Conservation (phyloP, 1,140 invertebrate genomes). For the Cataglyphis hispanica region DNA sequence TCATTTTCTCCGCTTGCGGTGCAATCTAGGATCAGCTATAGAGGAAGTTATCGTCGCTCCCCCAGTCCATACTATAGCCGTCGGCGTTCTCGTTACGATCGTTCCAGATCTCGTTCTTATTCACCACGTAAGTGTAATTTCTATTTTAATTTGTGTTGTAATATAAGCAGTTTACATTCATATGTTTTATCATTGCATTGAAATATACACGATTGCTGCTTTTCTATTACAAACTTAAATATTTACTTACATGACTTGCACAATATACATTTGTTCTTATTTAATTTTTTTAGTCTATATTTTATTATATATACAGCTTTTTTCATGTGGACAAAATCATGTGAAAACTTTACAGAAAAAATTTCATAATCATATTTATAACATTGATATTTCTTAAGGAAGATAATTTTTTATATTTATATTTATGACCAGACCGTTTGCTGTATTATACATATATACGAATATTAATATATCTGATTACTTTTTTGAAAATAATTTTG, state of each 20-base stretch:
- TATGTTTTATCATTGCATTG: constrained; percentile 70
- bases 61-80: constrained; percentile 89
- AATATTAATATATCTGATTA: not conserved
- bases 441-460: not conserved
- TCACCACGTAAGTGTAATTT: constrained; percentile 92
- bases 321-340: not conserved
- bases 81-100: constrained; percentile 89
- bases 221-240: not conserved
- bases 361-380: not conserved
- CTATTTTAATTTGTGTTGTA: constrained; percentile 61
- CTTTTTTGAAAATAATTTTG: not conserved
- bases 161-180: constrained; percentile 80
- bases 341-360: not conserved
- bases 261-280: not conserved
- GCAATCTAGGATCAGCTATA: constrained; percentile 76
- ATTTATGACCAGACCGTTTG: not conserved
- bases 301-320: not conserved
- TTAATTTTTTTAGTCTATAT: not conserved
- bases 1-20: not conserved
- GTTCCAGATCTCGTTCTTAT: constrained; percentile 93
- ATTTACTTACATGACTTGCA: not conserved
- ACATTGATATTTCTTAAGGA: not conserved
- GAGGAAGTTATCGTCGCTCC: constrained; percentile 87
- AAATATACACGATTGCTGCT: constrained; percentile 17
- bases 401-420: not conserved